These are phyloP conservation scores for Baccha elongata DNA, from an alignment of 2,888 invertebrate genomes.

Conservation along the genomic window DNA sequence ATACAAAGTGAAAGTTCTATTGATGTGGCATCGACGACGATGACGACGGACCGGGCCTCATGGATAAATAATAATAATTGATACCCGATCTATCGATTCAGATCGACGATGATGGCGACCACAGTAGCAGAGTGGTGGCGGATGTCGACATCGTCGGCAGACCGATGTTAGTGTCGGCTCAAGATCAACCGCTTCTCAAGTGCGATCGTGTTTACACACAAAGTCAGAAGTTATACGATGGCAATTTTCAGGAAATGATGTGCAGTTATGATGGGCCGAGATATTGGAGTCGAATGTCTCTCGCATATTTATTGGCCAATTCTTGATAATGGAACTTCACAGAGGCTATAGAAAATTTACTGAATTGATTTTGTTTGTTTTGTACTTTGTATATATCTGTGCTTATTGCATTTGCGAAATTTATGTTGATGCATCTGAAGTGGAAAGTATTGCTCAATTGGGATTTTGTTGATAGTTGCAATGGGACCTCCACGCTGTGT, in stretches of 20 bases:
- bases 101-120: slow-evolving; percentile 45
- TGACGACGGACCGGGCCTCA: not conserved
- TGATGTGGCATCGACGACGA: slow-evolving; percentile 41
- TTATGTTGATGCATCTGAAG: slow-evolving; percentile 62
- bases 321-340: slow-evolving; percentile 36
- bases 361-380: slow-evolving; percentile 29
- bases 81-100: slow-evolving; percentile 47
- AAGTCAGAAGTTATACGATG: slow-evolving; percentile 46
- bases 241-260: slow-evolving; percentile 59
- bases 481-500: slow-evolving; percentile 16
- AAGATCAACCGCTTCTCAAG: slow-evolving; percentile 67
- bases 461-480: slow-evolving; percentile 19
- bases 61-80: slow-evolving; percentile 57
- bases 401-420: slow-evolving; percentile 34
- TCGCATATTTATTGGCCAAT: slow-evolving; percentile 52
- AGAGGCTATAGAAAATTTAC: not conserved
- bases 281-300: slow-evolving; percentile 37
- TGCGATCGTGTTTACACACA: slow-evolving; percentile 55
- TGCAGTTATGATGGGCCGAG: slow-evolving; percentile 49
- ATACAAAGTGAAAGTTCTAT: slow-evolving; percentile 59
- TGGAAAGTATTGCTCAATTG: slow-evolving; percentile 53
- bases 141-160: slow-evolving; percentile 31
- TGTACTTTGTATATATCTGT: not conserved
- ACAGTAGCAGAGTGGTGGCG: slow-evolving; percentile 11
- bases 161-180: slow-evolving; percentile 50